Conservation (phyloP, 1,140 invertebrate genomes). For the Lysiphlebus fabarum region DNA sequence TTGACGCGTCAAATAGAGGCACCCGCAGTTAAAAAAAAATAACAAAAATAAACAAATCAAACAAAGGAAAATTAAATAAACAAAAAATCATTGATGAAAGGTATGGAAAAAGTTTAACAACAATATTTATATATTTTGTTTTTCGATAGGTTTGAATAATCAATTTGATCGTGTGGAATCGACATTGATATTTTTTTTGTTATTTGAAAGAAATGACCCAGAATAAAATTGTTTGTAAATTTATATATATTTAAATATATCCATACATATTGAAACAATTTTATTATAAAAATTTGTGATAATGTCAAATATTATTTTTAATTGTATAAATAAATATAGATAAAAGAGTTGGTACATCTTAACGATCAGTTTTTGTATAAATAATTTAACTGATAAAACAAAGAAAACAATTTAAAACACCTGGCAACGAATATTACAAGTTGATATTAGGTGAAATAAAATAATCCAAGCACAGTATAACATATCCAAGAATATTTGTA, state of each 20-base stretch:
- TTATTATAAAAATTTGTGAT: background rate
- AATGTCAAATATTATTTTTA: background rate
- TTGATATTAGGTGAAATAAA: constrained; percentile 51
- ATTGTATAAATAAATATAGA: too few species aligned
- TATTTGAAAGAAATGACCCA: background rate
- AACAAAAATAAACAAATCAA: background rate
- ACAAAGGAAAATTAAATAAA: background rate
- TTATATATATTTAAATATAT: background rate
- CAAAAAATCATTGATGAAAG: background rate
- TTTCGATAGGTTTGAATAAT: constrained; percentile 4
- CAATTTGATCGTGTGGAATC: constrained; percentile 9
- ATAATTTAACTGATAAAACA: constrained; percentile 23
- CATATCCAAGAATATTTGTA: too few species aligned
- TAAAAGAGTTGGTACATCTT: too few species aligned
- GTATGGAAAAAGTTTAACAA: background rate
- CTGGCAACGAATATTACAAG: constrained; percentile 52
- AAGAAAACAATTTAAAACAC: constrained; percentile 49
- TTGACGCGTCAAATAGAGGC: constrained; percentile 1
- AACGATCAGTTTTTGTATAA: constrained; percentile 24
- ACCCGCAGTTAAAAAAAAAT: constrained; percentile 7
- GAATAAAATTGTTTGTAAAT: background rate
- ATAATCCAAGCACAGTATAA: constrained; percentile 42
- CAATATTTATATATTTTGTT: background rate
- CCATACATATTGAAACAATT: background rate
- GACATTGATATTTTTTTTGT: constrained; percentile 8